These are phyloP conservation scores for Coelopa frigida DNA, from an alignment of 1,140 invertebrate genomes.

Conservation along the genomic window DNA sequence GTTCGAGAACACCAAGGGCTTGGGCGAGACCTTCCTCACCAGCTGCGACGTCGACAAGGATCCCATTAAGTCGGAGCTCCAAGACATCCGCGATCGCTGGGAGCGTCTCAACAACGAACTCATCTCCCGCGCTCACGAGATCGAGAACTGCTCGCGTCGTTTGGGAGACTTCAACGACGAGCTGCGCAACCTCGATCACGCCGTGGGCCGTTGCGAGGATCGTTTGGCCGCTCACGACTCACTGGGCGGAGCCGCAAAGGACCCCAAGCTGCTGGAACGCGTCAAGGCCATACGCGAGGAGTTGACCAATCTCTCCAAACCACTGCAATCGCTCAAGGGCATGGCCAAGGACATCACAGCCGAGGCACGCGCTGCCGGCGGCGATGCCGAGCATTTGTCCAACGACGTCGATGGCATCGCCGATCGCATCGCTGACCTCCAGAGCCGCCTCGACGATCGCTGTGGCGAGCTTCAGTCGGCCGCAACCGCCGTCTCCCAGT, in stretches of 20 bases:
- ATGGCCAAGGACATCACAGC: constrained; percentile 67
- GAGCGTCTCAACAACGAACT: constrained; percentile 79
- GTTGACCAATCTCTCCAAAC: constrained; percentile 64
- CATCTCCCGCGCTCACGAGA: constrained; percentile 57
- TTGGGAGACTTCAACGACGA: constrained; percentile 81
- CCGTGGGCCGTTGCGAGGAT: constrained; percentile 81
- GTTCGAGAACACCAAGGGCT: constrained; percentile 77
- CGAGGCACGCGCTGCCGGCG: constrained; percentile 60
- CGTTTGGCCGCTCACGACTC: constrained; percentile 73
- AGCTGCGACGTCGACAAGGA: constrained; percentile 88
- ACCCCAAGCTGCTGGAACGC: constrained; percentile 74
- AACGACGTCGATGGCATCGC: constrained; percentile 71
- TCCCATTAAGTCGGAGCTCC: constrained; percentile 73
- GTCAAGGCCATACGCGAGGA: constrained; percentile 73
- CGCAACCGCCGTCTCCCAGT: constrained; percentile 76
- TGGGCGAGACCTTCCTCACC: constrained; percentile 77
- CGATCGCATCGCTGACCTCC: constrained; percentile 71
- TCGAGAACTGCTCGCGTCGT: constrained; percentile 78
- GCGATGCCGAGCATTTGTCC: constrained; percentile 65
- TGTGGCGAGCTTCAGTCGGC: constrained; percentile 78
- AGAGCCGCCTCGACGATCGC: constrained; percentile 68
- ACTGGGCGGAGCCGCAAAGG: constrained; percentile 67
- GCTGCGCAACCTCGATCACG: constrained; percentile 71
- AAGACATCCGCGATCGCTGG: constrained; percentile 78
- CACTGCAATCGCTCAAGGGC: constrained; percentile 62